Base-by-base conservation (phyloP, 1,140 invertebrate genomes). In the Popillia japonica region DNA sequence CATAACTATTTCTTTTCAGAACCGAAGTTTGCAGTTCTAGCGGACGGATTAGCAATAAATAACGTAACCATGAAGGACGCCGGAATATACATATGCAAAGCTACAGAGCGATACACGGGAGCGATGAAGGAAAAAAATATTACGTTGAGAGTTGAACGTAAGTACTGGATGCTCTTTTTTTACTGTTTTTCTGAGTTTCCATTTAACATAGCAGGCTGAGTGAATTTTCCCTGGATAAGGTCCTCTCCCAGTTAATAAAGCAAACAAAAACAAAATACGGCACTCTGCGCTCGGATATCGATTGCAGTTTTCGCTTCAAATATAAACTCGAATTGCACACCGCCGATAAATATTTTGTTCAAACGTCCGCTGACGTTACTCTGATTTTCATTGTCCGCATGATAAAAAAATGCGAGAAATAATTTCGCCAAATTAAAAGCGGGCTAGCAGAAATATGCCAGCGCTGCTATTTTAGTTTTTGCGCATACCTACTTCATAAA, bases 51-150 rank as follows among this genome's bases (percentile, higher is more conserved):
- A 34, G 42, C 81, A 17, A 83, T 83, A 74, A 78, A 40, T 10
- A 82, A 82, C 40, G 80, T 81, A 4, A 79, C 73, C 4, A 76
- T 80, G 22, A 48, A 59, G 22, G 81, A 83, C 44, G 79, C 73
- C 23, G 79, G 80, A 79, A 81, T 74, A n/a, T 83, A 80, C 73
- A 80, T 79, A 11, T 83, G 82, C 76, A 79, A 81, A 78, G 82
- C 80, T n/a, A 75, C 82, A n/a, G 81, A 82, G 72, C 41, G 55
- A 27, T 80, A 44, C 40, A 83, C 82, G 1, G 82, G 82, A 34
- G 78, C 77, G 6, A 76, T 83, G 20, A 76, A 74, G 17, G 81
- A 82, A 41, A 80, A 80, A 42, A 80, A 78, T 72, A 83, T 83
- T 23, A 78, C 78, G 34, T 76, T 83, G 2, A 81, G 76, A 76